These are phyloP conservation scores for Romanogobio albipinnatus DNA, from an alignment of 2,113 vertebrate genomes.

Conservation along the genomic window DNA sequence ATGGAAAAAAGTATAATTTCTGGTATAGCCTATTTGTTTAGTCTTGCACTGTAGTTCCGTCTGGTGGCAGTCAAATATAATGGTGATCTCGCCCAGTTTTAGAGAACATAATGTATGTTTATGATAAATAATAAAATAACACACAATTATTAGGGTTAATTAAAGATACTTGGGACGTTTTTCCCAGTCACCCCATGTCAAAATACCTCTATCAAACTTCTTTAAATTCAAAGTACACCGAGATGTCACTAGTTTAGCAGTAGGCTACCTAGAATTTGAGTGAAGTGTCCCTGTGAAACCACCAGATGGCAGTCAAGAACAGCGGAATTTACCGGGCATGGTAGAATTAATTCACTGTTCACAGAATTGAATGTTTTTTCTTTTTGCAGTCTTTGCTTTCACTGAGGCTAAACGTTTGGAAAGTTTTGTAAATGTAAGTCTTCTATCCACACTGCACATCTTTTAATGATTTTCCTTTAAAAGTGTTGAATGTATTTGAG, in stretches of 20 bases:
- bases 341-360: too few relatives aligned
- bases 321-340: background rate
- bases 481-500: background rate
- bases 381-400: too few relatives aligned
- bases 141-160: too few relatives aligned
- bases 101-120: too few relatives aligned
- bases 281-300: background rate
- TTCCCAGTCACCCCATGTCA: too few relatives aligned
- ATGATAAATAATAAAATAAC: too few relatives aligned
- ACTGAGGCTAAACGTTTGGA: too few relatives aligned
- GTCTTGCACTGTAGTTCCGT: background rate
- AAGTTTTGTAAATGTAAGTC: slow-evolving; percentile 2
- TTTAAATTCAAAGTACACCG: background rate
- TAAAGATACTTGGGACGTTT: too few relatives aligned
- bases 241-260: background rate
- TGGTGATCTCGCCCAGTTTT: too few relatives aligned
- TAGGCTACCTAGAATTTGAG: background rate
- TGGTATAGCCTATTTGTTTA: too few relatives aligned
- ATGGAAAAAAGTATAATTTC: background rate
- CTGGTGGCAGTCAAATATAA: background rate
- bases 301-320: slow-evolving; percentile 52
- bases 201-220: background rate
- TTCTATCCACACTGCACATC: background rate
- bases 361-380: background rate
- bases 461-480: background rate